Evolutionary conservation across 2,888 invertebrate species (phyloP).

Genomic region (Sphaeridia pumilis): DNA sequence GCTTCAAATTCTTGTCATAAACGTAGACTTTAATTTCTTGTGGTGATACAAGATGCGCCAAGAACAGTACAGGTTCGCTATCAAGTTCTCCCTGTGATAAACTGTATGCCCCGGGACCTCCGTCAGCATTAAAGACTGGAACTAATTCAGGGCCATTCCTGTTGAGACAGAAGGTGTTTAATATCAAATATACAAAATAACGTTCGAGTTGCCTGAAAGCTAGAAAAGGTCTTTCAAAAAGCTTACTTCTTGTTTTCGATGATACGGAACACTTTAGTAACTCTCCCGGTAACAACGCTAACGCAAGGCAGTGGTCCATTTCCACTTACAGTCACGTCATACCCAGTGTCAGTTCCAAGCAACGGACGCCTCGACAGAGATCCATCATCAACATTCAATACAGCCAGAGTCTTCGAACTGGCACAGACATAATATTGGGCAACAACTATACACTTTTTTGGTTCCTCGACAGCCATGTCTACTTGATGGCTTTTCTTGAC

Average conservation of each 20-base stretch:
- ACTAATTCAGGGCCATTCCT: slow-evolving; percentile 22
- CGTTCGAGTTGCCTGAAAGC: too few relatives aligned
- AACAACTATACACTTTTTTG: slow-evolving; percentile 15
- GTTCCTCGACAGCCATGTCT: slow-evolving; percentile 8
- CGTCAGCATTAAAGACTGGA: slow-evolving; percentile 14
- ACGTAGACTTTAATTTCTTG: slow-evolving; percentile 17
- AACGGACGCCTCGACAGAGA: slow-evolving; percentile 16
- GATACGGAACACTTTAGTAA: slow-evolving; percentile 20
- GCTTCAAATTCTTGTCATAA: slow-evolving; percentile 19
- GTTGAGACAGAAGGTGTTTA: not conserved
- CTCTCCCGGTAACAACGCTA: not conserved
- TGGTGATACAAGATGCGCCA: slow-evolving; percentile 20
- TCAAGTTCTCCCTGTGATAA: slow-evolving; percentile 14
- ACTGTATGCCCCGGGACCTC: not conserved
- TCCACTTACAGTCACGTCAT: slow-evolving; percentile 21
- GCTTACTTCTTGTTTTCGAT: slow-evolving; percentile 22
- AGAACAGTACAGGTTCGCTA: slow-evolving; percentile 14
- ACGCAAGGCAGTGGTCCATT: slow-evolving; percentile 11
- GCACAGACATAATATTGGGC: slow-evolving; percentile 25
- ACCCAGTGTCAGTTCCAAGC: slow-evolving; percentile 16
- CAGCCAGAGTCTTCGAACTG: slow-evolving; percentile 12
- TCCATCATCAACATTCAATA: slow-evolving; percentile 26
- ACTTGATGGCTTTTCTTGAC: too few relatives aligned
- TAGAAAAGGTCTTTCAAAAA: not conserved
- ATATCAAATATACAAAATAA: too few relatives aligned